Evolutionary conservation across 2,797 vertebrate genomes (phyloP), one percentile per base, ranked within the genome.

Genomic region (Martes flavigula): DNA sequence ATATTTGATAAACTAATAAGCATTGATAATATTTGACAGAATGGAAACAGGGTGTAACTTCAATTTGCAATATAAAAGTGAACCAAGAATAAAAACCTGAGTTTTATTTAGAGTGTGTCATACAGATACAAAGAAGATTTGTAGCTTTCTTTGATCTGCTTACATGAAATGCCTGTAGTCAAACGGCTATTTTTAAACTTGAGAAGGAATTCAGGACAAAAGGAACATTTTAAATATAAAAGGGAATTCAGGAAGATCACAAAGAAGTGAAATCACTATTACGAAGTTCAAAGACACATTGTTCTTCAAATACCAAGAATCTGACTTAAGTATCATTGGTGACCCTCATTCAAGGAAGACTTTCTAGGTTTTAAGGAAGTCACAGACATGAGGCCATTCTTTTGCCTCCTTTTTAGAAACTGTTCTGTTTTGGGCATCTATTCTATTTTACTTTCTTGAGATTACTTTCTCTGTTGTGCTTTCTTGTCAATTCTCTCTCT

Each of bases 201-300:
- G 97, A 96, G 96, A 98, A 97, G 96, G 97, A 97, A 95, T 89
- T 94, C 96, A 54, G 97, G 96, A 98, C 97, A 97, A 98, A 98
- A 96, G 86, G 97, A 97, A 97, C 93, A 96, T 96, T 98, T 98
- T 97, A 95, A 97, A 98, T 98, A 97, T 97, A 96, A 98, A 98
- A 98, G 95, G 81, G 85, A 97, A 97, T 89, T 94, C 83, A 27
- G 85, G 73, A 92, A 96, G 97, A 98, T 97, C 97, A 97, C 96
- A 98, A 93, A 97, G 96, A 96, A 97, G 94, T 94, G 93, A 98
- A 98, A 98, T 96, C 95, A 97, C 90, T 95, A 96, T 97, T 91
- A 94, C 79, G 94, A 96, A 97, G 97, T 98, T 98, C 97, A 98
- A 98, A 98, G 97, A 68, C 92, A 96, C 95, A 95, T 96, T 98